Evolutionary conservation across 1,140 invertebrate genomes (phyloP).

Genomic region (Gryllus bimaculatus): DNA sequence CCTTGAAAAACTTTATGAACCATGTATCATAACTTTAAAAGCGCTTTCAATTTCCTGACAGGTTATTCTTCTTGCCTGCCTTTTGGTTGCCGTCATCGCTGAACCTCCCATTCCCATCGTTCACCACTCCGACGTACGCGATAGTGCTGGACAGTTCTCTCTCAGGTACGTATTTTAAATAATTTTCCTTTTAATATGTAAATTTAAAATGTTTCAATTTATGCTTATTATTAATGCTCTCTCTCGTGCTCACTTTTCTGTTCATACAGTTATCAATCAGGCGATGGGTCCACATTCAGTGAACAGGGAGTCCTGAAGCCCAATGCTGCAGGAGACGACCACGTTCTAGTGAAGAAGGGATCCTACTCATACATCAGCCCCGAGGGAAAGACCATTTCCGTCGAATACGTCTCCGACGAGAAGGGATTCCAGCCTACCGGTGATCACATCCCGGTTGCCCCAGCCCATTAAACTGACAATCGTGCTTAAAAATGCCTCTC

Average conservation of each 20-base stretch:
- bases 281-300: constrained; percentile 21
- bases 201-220: too few species aligned
- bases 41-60: too few species aligned
- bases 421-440: constrained; percentile 30
- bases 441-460: constrained; percentile 57
- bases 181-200: too few species aligned
- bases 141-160: neutral
- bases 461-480: too few species aligned
- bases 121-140: neutral
- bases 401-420: constrained; percentile 34
- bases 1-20: too few species aligned
- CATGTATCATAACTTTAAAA: too few species aligned
- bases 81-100: too few species aligned
- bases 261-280: constrained; percentile 30
- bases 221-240: too few species aligned
- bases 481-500: too few species aligned
- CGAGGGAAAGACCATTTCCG: constrained; percentile 37
- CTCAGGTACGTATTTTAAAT: neutral
- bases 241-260: too few species aligned
- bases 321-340: constrained; percentile 18
- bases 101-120: neutral
- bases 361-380: constrained; percentile 38
- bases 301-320: constrained; percentile 24
- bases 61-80: too few species aligned
- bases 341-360: constrained; percentile 38